Percentiles rank a stretch among this genome's conserved stretches.
Conservation (phyloP, 2,113 vertebrate genomes). For the Nanorana parkeri region DNA sequence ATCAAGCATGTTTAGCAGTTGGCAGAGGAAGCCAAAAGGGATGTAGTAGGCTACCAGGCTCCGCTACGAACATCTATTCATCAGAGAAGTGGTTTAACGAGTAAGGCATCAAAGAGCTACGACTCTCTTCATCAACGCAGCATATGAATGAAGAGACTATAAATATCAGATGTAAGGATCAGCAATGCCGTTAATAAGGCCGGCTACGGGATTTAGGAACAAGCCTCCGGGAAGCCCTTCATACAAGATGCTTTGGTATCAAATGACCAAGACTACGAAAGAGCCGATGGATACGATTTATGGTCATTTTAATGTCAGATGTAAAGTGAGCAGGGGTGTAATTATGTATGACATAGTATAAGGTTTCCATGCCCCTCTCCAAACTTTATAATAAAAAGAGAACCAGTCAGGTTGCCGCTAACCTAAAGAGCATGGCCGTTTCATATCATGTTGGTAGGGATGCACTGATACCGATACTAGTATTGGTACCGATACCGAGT, state of each 20-base stretch:
- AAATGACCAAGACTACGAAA: not conserved
- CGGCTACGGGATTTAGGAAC: conserved; percentile 15
- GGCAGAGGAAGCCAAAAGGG: conserved; percentile 9
- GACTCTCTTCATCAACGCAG: conserved; percentile 21
- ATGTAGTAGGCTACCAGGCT: conserved; percentile 31
- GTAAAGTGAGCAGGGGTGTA: no score
- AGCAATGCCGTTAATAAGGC: conserved; percentile 16
- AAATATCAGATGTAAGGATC: conserved; percentile 26
- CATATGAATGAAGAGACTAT: not conserved
- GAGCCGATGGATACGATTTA: not conserved
- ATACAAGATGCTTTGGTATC: not conserved
- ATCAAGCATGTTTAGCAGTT: conserved; percentile 45
- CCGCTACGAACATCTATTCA: conserved; percentile 32
- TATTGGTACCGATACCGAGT: no score
- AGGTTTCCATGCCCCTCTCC: no score
- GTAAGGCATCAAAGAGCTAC: conserved; percentile 16
- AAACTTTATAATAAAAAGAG: no score
- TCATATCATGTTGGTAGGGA: no score
- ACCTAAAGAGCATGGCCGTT: no score
- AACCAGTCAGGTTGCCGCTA: no score
- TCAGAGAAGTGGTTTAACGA: conserved; percentile 36
- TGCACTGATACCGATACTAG: no score
- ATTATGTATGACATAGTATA: no score
- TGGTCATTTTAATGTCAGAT: not conserved
- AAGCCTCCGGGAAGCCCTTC: not conserved